Conservation (phyloP, 2,888 invertebrate species). For the Caenorhabditis panamensis region DNA sequence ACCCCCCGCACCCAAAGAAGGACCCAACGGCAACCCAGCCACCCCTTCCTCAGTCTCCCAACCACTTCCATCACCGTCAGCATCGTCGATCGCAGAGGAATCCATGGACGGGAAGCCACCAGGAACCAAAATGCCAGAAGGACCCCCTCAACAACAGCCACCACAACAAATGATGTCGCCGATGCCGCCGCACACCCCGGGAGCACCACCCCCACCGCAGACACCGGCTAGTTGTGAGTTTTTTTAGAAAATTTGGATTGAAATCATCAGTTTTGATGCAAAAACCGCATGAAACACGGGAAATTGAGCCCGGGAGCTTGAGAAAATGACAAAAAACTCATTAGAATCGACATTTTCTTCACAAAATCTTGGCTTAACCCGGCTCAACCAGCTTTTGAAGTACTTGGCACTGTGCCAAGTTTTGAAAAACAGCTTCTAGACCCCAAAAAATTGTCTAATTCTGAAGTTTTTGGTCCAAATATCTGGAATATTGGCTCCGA, state of each 20-base stretch:
- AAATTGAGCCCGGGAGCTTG: too few relatives aligned
- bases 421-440: too few relatives aligned
- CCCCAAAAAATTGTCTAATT: too few relatives aligned
- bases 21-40: slow-evolving; percentile 57
- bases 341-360: background rate
- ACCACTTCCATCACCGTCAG: slow-evolving; percentile 67
- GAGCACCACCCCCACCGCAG: slow-evolving; percentile 11
- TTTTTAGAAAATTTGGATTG: too few relatives aligned
- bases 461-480: too few relatives aligned
- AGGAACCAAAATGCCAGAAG: slow-evolving; percentile 20
- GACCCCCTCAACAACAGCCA: slow-evolving; percentile 14
- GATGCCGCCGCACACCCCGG: slow-evolving; percentile 45
- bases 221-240: slow-evolving; percentile 30
- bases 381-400: too few relatives aligned
- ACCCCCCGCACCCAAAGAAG: slow-evolving; percentile 17
- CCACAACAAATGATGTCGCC: slow-evolving; percentile 46
- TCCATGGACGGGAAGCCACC: slow-evolving; percentile 63
- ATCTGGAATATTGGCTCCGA: too few relatives aligned
- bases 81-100: slow-evolving; percentile 68
- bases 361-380: background rate
- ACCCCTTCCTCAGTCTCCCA: slow-evolving; percentile 64
- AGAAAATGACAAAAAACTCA: slow-evolving; percentile 4
- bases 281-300: too few relatives aligned
- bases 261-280: too few relatives aligned
- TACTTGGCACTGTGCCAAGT: too few relatives aligned